Percentiles rank a stretch among this genome's conserved stretches.
Conservation (phyloP, 1,140 invertebrate genomes). For the Formica selysi region DNA sequence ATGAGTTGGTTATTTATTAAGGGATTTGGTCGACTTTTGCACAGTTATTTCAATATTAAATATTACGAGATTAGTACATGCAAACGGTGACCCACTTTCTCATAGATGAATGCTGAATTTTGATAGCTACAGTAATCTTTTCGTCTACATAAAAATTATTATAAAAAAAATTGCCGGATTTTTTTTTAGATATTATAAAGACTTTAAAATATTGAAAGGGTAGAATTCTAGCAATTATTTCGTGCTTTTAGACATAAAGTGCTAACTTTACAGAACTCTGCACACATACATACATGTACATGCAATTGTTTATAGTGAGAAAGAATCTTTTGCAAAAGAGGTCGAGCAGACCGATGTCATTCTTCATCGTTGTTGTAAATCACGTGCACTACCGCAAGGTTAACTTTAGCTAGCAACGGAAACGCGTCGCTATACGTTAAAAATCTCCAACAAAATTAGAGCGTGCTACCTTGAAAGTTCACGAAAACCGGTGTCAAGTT, state of each 20-base stretch:
- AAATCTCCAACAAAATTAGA: slow-evolving; percentile 53
- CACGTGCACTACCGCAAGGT: slow-evolving; percentile 7
- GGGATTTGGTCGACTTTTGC: neutral
- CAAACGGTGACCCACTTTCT: slow-evolving; percentile 9
- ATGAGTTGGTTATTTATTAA: slow-evolving; percentile 12
- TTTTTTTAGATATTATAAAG: neutral
- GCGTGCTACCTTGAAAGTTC: slow-evolving; percentile 14
- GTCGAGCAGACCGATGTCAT: neutral
- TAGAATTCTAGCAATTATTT: slow-evolving; percentile 11
- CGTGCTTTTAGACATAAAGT: neutral
- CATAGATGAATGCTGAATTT: neutral
- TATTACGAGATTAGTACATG: slow-evolving; percentile 16
- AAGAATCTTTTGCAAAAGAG: slow-evolving; percentile 33
- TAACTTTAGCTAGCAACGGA: slow-evolving; percentile 16
- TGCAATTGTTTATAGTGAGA: neutral
- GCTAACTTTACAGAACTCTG: neutral
- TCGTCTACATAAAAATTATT: neutral
- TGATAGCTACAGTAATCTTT: slow-evolving; percentile 4
- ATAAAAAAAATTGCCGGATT: neutral
- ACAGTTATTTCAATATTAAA: slow-evolving; percentile 37
- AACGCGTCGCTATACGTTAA: slow-evolving; percentile 39
- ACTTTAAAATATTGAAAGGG: neutral
- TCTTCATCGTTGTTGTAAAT: slow-evolving; percentile 40
- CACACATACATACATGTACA: neutral
- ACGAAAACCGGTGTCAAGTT: slow-evolving; percentile 31